These are phyloP conservation scores for Danaus plexippus DNA, from an alignment of 1,140 invertebrate species.

Conservation along the genomic window DNA sequence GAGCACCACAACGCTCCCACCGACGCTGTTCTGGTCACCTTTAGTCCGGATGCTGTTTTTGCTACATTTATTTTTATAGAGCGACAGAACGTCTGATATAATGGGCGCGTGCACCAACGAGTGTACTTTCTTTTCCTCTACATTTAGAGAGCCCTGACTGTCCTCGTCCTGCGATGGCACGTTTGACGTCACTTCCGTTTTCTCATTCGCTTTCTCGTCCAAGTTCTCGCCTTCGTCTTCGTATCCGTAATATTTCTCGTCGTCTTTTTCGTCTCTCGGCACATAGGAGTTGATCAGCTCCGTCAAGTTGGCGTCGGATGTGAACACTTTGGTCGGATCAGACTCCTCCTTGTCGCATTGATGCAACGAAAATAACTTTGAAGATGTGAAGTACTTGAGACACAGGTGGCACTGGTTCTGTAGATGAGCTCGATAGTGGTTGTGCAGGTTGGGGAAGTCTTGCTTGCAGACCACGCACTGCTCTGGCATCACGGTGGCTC, in stretches of 20 bases:
- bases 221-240: constrained; percentile 34
- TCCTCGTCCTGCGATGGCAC: constrained; percentile 28
- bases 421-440: constrained; percentile 64
- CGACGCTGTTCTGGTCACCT: constrained; percentile 14
- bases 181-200: background rate
- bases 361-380: constrained; percentile 49
- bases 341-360: constrained; percentile 56
- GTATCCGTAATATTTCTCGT: constrained; percentile 57
- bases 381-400: constrained; percentile 60
- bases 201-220: constrained; percentile 13
- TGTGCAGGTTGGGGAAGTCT: constrained; percentile 63
- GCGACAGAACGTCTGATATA: constrained; percentile 59
- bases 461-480: constrained; percentile 57
- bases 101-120: constrained; percentile 49
- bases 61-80: constrained; percentile 37
- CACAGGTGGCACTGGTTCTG: constrained; percentile 55
- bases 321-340: constrained; percentile 56
- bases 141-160: constrained; percentile 35
- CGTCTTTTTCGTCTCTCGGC: constrained; percentile 55
- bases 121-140: constrained; percentile 36
- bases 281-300: constrained; percentile 49
- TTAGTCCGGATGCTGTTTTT: constrained; percentile 1
- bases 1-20: constrained; percentile 32
- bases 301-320: constrained; percentile 42
- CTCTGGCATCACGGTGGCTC: constrained; percentile 49